Conservation (phyloP, 1,140 invertebrate genomes). For the Hypsibius dujardini region DNA sequence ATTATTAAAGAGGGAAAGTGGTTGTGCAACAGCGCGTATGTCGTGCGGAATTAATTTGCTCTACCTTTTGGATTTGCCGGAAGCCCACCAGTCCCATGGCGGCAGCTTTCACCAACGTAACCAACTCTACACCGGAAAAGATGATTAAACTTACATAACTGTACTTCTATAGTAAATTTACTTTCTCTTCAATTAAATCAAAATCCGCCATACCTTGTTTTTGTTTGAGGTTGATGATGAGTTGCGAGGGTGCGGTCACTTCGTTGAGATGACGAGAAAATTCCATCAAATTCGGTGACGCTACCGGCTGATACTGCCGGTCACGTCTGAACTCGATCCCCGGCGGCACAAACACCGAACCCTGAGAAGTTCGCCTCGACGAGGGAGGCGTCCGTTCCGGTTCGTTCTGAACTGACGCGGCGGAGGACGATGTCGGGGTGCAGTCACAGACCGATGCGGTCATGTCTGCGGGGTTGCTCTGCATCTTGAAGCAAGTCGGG, state of each 20-base stretch:
- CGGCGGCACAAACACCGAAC: no score
- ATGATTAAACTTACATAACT: background rate
- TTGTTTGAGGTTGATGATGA: conserved; percentile 1
- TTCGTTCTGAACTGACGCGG: no score
- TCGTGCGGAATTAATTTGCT: no score
- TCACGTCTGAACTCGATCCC: no score
- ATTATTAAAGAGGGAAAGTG: no score
- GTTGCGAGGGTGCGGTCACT: conserved; percentile 1
- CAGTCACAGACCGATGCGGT: background rate
- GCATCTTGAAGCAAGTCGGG: background rate
- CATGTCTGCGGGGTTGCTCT: background rate
- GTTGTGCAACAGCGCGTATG: no score
- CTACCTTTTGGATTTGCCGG: conserved; percentile 1
- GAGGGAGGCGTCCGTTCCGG: no score
- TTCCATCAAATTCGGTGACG: background rate
- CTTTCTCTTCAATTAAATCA: background rate
- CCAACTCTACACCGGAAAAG: background rate
- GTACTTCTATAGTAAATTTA: no score
- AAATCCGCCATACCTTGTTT: background rate
- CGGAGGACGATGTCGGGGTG: background rate
- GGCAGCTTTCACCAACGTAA: background rate
- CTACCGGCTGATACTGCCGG: no score
- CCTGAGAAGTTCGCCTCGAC: no score
- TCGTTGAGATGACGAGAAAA: conserved; percentile 2
- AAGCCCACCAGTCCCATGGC: background rate